phyloP scores from a whole-genome alignment of 2,797 vertebrate genomes.

The Sciurus carolinensis region DNA sequence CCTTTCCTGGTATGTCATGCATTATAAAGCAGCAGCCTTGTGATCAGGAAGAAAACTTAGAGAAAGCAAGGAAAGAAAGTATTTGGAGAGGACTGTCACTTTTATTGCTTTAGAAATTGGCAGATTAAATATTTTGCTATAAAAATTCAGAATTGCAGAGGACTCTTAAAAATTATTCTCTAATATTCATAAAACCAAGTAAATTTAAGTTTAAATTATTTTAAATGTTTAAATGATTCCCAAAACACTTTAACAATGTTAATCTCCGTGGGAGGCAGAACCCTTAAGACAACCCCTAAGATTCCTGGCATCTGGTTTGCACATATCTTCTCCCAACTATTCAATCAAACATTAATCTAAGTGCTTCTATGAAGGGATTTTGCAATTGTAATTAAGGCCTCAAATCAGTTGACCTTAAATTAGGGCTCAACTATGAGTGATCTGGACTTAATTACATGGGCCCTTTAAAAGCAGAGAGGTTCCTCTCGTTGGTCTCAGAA shows the following conservation, averaged over 20 bases:
- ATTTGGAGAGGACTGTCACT: background rate
- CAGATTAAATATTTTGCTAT: background rate
- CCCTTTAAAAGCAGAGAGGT: background rate
- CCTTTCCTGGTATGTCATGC: background rate
- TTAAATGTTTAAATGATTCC: slow-evolving; percentile 5
- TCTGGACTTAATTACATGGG: background rate
- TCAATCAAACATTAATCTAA: background rate
- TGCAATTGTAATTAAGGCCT: background rate
- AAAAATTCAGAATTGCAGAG: slow-evolving; percentile 38
- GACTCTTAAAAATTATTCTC: background rate
- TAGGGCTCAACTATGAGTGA: background rate
- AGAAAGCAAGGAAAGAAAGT: background rate
- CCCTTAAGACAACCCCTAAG: background rate
- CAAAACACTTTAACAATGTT: background rate
- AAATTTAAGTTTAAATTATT: slow-evolving; percentile 22
- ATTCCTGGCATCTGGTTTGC: background rate
- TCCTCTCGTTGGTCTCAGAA: slow-evolving; percentile 10
- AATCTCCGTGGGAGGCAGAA: background rate
- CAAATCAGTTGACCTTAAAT: background rate
- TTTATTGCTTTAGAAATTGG: slow-evolving; percentile 22
- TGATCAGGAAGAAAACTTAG: background rate
- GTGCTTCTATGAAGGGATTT: background rate
- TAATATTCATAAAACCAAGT: slow-evolving; percentile 26
- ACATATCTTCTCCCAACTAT: background rate
- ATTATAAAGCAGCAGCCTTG: background rate